Conservation (phyloP, 2,113 vertebrate species). For the Leucopsar rothschildi region DNA sequence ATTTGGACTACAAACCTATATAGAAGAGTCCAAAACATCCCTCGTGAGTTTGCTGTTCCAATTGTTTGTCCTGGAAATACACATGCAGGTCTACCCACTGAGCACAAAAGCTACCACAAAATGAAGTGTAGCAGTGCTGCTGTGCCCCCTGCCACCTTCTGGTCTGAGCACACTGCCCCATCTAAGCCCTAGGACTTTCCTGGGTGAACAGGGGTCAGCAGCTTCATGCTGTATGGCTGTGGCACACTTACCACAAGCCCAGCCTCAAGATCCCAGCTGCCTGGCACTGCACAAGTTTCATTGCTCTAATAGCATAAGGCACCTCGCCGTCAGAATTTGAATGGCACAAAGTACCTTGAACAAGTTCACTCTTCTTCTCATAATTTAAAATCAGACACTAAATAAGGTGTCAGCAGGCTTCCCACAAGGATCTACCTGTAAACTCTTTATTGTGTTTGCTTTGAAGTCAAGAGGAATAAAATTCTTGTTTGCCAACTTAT, state of each 20-base stretch:
- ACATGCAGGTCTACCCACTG: not conserved
- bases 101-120: not conserved
- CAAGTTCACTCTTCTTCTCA: not conserved
- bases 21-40: not conserved
- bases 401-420: slow-evolving; percentile 45
- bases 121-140: rapidly evolving
- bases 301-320: not conserved
- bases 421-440: slow-evolving; percentile 18
- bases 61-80: not conserved
- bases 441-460: slow-evolving; percentile 18
- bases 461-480: slow-evolving; percentile 45
- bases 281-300: not conserved
- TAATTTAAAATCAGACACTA: slow-evolving; percentile 41
- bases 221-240: not conserved
- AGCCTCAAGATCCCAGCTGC: not conserved
- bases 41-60: not conserved
- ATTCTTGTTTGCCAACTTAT: slow-evolving; percentile 23
- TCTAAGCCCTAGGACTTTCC: not conserved
- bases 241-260: not conserved
- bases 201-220: not conserved
- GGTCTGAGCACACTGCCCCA: not conserved
- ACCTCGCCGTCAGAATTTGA: not conserved
- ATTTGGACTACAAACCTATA: not conserved
- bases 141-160: not conserved
- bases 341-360: not conserved